Conservation (phyloP, 1,140 invertebrate genomes). For the Bursaphelenchus mucronatus region DNA sequence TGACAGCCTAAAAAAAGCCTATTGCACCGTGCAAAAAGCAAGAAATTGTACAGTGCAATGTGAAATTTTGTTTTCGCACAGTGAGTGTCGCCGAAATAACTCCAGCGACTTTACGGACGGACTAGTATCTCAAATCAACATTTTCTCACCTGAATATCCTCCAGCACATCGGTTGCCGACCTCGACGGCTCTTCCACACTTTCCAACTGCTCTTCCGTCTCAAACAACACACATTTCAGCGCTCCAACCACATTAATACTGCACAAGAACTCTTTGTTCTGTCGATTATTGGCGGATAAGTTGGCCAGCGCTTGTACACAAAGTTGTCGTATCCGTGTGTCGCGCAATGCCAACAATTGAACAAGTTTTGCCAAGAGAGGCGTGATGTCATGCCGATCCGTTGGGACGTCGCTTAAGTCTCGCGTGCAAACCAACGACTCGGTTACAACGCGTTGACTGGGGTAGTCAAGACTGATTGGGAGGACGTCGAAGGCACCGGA, state of each 20-base stretch:
- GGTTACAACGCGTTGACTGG: slow-evolving; percentile 35
- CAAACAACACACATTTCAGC: slow-evolving; percentile 30
- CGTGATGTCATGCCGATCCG: slow-evolving; percentile 21
- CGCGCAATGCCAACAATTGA: slow-evolving; percentile 27
- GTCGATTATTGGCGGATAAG: slow-evolving; percentile 38
- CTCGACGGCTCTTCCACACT: slow-evolving; percentile 14
- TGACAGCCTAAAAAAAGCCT: too few species aligned
- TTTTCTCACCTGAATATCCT: slow-evolving; percentile 28
- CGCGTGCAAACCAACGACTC: slow-evolving; percentile 36
- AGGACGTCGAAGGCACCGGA: slow-evolving; percentile 39
- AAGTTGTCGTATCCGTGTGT: slow-evolving; percentile 25
- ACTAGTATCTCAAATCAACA: too few species aligned
- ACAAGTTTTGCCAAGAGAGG: slow-evolving; percentile 31
- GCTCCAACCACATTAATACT: slow-evolving; percentile 23
- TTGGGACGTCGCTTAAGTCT: slow-evolving; percentile 31
- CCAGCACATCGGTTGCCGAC: slow-evolving; percentile 15
- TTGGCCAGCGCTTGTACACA: slow-evolving; percentile 42
- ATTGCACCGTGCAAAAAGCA: too few species aligned
- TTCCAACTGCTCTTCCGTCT: slow-evolving; percentile 32
- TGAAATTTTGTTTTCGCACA: too few species aligned
- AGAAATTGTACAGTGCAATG: too few species aligned
- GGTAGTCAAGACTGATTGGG: slow-evolving; percentile 38
- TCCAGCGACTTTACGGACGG: too few species aligned
- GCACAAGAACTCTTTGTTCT: slow-evolving; percentile 37
- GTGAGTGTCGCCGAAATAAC: too few species aligned